These are phyloP conservation scores for Eupithecia abbreviata DNA, from an alignment of 2,888 invertebrate genomes.

Conservation along the genomic window DNA sequence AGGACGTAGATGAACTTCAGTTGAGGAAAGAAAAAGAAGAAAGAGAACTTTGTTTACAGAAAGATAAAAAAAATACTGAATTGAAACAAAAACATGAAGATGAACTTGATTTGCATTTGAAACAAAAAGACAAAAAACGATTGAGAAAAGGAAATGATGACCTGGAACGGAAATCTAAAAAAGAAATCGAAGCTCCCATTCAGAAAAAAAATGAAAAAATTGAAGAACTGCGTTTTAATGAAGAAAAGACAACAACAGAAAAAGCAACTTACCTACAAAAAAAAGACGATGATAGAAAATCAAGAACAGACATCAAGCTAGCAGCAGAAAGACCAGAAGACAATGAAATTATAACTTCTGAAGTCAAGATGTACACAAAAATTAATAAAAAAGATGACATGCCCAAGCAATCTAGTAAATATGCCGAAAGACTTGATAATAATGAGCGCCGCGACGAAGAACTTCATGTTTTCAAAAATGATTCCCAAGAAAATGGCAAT, in stretches of 20 bases:
- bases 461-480: constrained; percentile 24
- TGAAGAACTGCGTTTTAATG: background rate
- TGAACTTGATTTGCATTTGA: constrained; percentile 25
- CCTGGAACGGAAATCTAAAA: background rate
- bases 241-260: constrained; percentile 32
- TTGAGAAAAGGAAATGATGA: constrained; percentile 9
- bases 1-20: background rate
- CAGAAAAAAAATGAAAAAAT: background rate
- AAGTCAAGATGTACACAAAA: background rate
- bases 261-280: constrained; percentile 4
- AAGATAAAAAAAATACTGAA: constrained; percentile 16
- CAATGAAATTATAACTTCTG: background rate
- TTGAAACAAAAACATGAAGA: constrained; percentile 21
- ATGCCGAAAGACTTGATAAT: constrained; percentile 24
- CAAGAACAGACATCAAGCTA: background rate
- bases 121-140: constrained; percentile 25
- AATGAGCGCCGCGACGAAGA: constrained; percentile 27
- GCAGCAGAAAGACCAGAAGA: background rate
- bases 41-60: constrained; percentile 19
- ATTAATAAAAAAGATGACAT: constrained; percentile 8
- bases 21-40: background rate
- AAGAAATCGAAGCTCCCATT: background rate
- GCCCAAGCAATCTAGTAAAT: constrained; percentile 11
- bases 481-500: constrained; percentile 25
- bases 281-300: background rate